Conservation (phyloP, 2,113 vertebrate genomes). For the Aleadryas rufinucha region DNA sequence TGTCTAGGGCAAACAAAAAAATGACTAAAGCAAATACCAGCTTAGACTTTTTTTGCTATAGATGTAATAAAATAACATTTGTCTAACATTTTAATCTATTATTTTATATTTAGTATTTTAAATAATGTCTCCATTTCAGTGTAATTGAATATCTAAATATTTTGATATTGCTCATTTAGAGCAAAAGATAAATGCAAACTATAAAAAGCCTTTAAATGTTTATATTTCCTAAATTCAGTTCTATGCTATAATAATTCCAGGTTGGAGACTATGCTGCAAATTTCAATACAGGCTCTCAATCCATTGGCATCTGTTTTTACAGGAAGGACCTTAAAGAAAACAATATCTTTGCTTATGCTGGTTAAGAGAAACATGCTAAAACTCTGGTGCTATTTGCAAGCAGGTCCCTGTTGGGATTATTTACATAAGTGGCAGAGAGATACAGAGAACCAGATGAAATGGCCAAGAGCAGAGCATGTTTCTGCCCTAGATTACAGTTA, state of each 20-base stretch:
- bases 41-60: background rate
- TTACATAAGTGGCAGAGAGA: background rate
- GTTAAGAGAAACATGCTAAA: background rate
- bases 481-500: background rate
- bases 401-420: background rate
- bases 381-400: background rate
- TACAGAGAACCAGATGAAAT: background rate
- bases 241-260: background rate
- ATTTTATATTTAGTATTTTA: background rate
- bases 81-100: background rate
- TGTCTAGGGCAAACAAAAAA: background rate
- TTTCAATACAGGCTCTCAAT: background rate
- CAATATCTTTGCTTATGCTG: background rate
- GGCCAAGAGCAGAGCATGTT: background rate
- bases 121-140: background rate
- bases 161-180: background rate
- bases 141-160: background rate
- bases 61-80: background rate
- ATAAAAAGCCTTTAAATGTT: background rate
- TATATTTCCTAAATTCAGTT: background rate
- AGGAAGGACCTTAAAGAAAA: background rate
- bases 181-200: background rate
- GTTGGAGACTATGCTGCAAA: background rate
- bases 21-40: background rate
- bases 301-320: background rate